phyloP scores from a whole-genome alignment of 2,797 vertebrate species.

The Enteromius treurensis region DNA sequence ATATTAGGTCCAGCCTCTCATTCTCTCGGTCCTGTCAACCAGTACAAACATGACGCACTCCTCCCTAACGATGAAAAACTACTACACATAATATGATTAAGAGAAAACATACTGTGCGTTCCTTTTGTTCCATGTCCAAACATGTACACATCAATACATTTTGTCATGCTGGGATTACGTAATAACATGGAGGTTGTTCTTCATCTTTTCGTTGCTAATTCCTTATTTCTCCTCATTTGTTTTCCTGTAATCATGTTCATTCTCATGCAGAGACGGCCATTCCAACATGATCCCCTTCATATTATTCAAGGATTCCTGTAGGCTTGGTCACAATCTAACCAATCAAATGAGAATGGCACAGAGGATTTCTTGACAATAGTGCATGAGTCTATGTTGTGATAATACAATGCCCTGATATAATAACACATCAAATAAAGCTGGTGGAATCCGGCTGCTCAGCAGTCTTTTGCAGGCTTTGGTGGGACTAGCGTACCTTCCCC shows the following conservation, averaged over 20 bases:
- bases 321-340: constrained; percentile 49
- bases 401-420: constrained; percentile 63
- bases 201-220: background rate
- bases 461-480: constrained; percentile 11
- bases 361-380: constrained; percentile 56
- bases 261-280: constrained; percentile 20
- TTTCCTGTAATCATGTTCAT: constrained; percentile 6
- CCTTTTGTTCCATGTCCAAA: background rate
- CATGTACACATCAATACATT: background rate
- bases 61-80: background rate
- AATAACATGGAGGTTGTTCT: background rate
- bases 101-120: background rate
- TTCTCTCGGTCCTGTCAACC: background rate
- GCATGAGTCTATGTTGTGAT: constrained; percentile 63
- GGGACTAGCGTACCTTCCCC: constrained; percentile 56
- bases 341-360: constrained; percentile 59
- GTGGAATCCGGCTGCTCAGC: constrained; percentile 63
- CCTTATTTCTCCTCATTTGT: background rate
- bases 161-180: background rate
- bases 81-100: background rate
- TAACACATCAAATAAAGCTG: constrained; percentile 67
- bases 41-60: background rate
- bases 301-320: constrained; percentile 25
- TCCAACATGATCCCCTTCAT: constrained; percentile 33
- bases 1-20: background rate